Evolutionary conservation across 2,888 invertebrate genomes (phyloP).

Genomic region (Panzeria rudis): DNA sequence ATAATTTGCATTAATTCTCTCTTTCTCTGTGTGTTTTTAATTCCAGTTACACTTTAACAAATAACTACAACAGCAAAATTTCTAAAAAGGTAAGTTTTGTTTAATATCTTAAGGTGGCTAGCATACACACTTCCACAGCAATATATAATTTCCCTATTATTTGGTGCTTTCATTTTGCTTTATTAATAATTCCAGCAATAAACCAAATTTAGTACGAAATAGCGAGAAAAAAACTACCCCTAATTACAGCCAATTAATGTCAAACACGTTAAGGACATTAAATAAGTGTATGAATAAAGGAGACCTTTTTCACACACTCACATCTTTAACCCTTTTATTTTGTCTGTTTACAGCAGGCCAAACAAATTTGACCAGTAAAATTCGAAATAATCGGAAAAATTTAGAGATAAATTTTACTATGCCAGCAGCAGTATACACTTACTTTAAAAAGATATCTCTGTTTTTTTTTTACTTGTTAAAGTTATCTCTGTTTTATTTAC

Average conservation of each 20-base stretch:
- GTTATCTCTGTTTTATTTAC: no score
- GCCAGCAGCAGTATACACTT: neutral
- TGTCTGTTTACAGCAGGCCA: slow-evolving; percentile 21
- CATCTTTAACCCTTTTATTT: slow-evolving; percentile 30
- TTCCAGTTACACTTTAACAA: slow-evolving; percentile 38
- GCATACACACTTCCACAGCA: neutral
- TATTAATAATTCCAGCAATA: slow-evolving; percentile 25
- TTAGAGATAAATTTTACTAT: neutral
- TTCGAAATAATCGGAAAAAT: neutral
- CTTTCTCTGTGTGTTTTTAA: neutral
- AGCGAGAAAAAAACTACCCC: slow-evolving; percentile 72
- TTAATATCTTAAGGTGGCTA: neutral
- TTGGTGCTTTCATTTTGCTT: neutral
- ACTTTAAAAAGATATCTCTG: no score
- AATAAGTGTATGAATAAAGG: neutral
- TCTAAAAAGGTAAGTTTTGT: neutral
- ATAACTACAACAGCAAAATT: neutral
- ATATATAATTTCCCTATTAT: slow-evolving; percentile 13
- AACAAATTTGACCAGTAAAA: neutral
- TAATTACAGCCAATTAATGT: slow-evolving; percentile 82
- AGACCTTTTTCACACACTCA: neutral
- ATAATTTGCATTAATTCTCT: neutral
- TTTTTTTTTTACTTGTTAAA: no score
- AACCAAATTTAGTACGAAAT: slow-evolving; percentile 22
- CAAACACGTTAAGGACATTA: slow-evolving; percentile 78